A percentile compares a stretch with the other conserved stretches of the same genome.
Conservation (phyloP, 1,140 invertebrate species). For the Pollicipes pollicipes region DNA sequence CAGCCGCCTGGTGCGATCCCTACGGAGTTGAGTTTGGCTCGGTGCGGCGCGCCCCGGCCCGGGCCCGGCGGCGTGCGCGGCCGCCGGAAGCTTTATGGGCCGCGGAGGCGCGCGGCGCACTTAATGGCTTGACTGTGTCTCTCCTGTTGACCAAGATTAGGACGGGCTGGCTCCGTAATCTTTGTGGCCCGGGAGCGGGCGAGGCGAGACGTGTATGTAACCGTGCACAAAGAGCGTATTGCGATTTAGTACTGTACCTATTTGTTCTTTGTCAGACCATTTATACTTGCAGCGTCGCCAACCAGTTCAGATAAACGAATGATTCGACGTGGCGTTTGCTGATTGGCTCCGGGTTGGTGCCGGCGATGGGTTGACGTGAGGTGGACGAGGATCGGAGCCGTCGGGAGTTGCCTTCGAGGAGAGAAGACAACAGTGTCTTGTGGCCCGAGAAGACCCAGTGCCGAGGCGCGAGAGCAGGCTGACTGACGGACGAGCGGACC, state of each 20-base stretch:
- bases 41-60: too few species aligned
- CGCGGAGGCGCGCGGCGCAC: too few species aligned
- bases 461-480: too few species aligned
- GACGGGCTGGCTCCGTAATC: not conserved
- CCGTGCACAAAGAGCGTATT: not conserved
- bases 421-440: too few species aligned
- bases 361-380: not conserved
- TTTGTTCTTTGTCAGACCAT: not conserved
- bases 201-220: not conserved
- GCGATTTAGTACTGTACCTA: slow-evolving; percentile 1
- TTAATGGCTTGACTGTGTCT: too few species aligned
- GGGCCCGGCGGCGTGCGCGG: too few species aligned
- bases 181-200: not conserved
- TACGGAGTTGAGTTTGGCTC: not conserved
- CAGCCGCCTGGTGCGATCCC: not conserved
- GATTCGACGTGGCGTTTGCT: not conserved
- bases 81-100: not conserved
- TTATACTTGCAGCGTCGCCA: not conserved
- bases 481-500: too few species aligned
- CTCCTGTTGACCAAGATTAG: not conserved
- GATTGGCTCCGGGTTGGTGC: too few species aligned
- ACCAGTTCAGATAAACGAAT: not conserved
- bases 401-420: too few species aligned
- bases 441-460: too few species aligned
- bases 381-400: not conserved